Conservation (phyloP, 2,113 vertebrate genomes). For the Himantopus leucocephalus region DNA sequence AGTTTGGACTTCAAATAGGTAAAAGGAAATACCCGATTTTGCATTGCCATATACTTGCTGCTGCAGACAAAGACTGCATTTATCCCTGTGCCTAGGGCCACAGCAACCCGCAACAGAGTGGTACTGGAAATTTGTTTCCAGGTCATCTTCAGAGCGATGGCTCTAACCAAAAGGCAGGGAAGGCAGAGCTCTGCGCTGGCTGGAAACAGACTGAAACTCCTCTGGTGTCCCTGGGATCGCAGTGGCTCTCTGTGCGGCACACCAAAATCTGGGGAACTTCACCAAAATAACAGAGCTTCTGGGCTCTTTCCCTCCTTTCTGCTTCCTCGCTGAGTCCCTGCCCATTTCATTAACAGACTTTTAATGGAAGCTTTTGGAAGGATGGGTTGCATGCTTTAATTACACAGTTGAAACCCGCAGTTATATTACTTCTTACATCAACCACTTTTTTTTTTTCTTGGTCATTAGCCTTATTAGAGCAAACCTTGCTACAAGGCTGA, state of each 20-base stretch:
- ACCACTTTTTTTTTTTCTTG: neutral
- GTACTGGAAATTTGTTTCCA: neutral
- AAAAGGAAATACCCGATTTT: neutral
- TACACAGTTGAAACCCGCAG: neutral
- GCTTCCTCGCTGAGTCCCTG: neutral
- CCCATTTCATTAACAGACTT: neutral
- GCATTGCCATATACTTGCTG: neutral
- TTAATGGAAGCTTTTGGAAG: neutral
- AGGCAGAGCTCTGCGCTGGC: neutral
- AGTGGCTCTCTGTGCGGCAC: accelerated
- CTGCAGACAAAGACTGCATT: neutral
- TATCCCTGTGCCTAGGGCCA: neutral
- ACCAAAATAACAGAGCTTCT: neutral
- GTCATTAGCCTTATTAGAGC: neutral
- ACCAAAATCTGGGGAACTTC: neutral
- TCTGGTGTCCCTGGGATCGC: neutral
- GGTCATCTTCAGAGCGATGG: neutral
- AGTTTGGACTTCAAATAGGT: neutral
- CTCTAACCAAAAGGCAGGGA: neutral
- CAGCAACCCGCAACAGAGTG: neutral
- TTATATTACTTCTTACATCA: neutral
- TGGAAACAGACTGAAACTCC: neutral
- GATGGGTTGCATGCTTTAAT: neutral
- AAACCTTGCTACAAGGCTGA: neutral
- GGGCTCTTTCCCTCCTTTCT: neutral